Percentiles rank a stretch among this genome's conserved stretches.
Conservation (phyloP, 2,113 vertebrate genomes). For the Lethenteron camtschaticum region DNA sequence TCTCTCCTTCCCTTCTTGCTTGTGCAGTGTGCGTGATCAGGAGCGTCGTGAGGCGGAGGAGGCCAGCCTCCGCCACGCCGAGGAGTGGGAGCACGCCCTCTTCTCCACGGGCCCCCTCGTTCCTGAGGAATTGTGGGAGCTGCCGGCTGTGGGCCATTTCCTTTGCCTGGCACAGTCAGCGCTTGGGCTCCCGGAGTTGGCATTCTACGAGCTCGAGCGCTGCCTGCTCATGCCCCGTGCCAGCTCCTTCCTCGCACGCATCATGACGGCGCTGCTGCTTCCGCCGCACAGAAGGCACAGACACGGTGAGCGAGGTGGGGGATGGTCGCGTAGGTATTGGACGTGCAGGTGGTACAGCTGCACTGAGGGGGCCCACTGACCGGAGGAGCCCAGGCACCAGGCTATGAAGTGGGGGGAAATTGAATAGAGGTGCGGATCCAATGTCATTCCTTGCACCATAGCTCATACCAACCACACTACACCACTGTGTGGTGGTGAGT, state of each 20-base stretch:
- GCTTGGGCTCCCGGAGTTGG: conserved; percentile 80
- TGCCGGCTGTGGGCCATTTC: conserved; percentile 89
- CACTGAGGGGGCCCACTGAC: too few relatives aligned
- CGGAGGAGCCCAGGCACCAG: too few relatives aligned
- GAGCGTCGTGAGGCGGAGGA: conserved; percentile 82
- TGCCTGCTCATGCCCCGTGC: conserved; percentile 90
- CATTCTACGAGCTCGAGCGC: conserved; percentile 85
- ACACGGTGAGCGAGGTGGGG: too few relatives aligned
- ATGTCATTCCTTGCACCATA: too few relatives aligned
- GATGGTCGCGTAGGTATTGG: too few relatives aligned
- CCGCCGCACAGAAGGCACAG: conserved; percentile 42
- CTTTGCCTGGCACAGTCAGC: conserved; percentile 82
- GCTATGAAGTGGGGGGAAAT: too few relatives aligned
- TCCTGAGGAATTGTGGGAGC: conserved; percentile 46
- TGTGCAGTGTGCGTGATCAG: conserved; percentile 56
- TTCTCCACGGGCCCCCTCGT: conserved; percentile 34
- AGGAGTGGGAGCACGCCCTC: conserved; percentile 70
- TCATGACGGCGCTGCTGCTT: conserved; percentile 82
- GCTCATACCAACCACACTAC: too few relatives aligned
- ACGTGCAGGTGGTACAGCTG: too few relatives aligned
- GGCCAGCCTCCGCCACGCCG: conserved; percentile 71
- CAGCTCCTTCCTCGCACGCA: conserved; percentile 65
- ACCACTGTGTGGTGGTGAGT: too few relatives aligned
- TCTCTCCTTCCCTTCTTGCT: neutral
- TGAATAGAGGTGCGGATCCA: too few relatives aligned